These are phyloP conservation scores for Lepidonotus clava DNA, from an alignment of 2,888 invertebrate species.

Conservation along the genomic window DNA sequence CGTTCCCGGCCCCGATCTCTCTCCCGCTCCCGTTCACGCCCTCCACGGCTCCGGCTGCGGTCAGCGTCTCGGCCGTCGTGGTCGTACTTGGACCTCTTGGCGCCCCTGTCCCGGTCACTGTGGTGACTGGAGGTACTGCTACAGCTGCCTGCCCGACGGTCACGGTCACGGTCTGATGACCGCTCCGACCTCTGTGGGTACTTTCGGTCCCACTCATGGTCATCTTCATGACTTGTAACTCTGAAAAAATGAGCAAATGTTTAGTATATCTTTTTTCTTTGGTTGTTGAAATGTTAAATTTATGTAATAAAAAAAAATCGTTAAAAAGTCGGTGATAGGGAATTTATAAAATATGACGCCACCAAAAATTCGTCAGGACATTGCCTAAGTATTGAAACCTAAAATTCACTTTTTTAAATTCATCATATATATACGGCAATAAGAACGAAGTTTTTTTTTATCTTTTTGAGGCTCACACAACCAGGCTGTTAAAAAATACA, in stretches of 20 bases:
- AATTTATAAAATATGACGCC: too few species aligned
- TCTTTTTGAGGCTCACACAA: too few species aligned
- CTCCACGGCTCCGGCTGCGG: background rate
- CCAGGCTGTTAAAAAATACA: too few species aligned
- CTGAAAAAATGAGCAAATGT: slow-evolving; percentile 15
- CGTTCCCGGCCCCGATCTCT: slow-evolving; percentile 31
- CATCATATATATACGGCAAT: too few species aligned
- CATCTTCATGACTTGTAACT: slow-evolving; percentile 58
- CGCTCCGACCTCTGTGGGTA: slow-evolving; percentile 50
- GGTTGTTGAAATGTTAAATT: too few species aligned
- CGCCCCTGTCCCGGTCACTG: slow-evolving; percentile 23
- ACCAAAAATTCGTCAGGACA: too few species aligned
- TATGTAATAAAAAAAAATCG: too few species aligned
- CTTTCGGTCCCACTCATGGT: slow-evolving; percentile 59
- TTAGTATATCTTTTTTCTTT: too few species aligned
- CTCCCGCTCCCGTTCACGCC: slow-evolving; percentile 35
- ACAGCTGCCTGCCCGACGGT: slow-evolving; percentile 59
- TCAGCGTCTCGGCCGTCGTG: background rate
- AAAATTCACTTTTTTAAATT: too few species aligned
- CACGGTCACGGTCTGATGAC: slow-evolving; percentile 58
- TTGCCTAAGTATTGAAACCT: too few species aligned
- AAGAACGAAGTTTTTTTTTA: too few species aligned
- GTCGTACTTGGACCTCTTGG: background rate
- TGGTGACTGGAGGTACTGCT: slow-evolving; percentile 72
- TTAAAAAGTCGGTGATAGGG: too few species aligned